phyloP scores from a whole-genome alignment of 2,113 vertebrate genomes.

The Eleginops maclovinus region DNA sequence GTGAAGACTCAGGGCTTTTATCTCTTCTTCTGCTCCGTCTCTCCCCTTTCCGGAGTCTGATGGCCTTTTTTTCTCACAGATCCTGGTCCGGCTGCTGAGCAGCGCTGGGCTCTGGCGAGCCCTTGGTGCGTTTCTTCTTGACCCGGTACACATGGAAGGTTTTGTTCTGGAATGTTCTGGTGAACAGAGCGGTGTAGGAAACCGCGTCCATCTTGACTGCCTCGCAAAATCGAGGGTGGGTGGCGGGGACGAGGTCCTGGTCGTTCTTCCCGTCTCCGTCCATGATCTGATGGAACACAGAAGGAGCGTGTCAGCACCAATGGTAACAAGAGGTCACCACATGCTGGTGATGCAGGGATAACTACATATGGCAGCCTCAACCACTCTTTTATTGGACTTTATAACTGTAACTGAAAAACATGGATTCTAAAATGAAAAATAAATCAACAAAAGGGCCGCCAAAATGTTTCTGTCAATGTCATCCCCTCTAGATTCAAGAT shows the following conservation, averaged over 20 bases:
- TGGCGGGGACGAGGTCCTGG: constrained; percentile 84
- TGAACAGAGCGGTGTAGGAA: constrained; percentile 86
- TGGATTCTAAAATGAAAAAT: too few species aligned
- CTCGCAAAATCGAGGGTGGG: constrained; percentile 94
- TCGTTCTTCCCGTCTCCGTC: constrained; percentile 92
- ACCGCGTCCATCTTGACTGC: constrained; percentile 88
- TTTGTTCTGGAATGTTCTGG: constrained; percentile 93
- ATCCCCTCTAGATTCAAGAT: too few species aligned
- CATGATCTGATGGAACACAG: constrained; percentile 87
- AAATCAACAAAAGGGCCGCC: too few species aligned
- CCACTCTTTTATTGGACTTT: too few species aligned
- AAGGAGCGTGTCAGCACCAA: not conserved
- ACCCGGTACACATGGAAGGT: constrained; percentile 95
- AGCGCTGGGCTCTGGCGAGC: constrained; percentile 31
- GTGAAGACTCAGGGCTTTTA: constrained; percentile 29
- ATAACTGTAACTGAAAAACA: too few species aligned
- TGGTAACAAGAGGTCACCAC: not conserved
- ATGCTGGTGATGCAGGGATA: not conserved
- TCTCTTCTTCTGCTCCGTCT: constrained; percentile 26
- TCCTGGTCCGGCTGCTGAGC: constrained; percentile 45
- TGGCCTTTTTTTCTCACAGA: not conserved
- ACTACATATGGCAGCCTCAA: constrained; percentile 11
- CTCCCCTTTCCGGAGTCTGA: constrained; percentile 30
- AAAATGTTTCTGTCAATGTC: too few species aligned
- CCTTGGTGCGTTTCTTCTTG: constrained; percentile 75